These are phyloP conservation scores for Periophthalmus magnuspinnatus DNA, from an alignment of 2,797 vertebrate species.

Conservation along the genomic window DNA sequence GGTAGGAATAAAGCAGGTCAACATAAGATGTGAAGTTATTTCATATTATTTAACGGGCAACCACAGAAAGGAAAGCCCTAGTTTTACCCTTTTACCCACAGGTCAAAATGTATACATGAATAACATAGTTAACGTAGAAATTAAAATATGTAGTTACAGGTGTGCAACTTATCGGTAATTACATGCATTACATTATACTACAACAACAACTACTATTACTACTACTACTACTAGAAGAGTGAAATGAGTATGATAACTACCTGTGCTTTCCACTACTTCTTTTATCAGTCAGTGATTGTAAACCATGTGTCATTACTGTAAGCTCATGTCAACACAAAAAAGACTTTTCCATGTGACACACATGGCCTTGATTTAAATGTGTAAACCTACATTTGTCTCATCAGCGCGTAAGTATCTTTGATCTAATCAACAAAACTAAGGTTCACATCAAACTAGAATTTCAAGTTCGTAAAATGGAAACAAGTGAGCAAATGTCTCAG, in stretches of 20 bases:
- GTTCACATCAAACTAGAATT: slow-evolving; percentile 35
- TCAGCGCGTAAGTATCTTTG: neutral
- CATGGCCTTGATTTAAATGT: slow-evolving; percentile 3
- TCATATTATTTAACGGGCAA: slow-evolving; percentile 53
- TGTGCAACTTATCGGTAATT: too few species aligned
- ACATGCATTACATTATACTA: too few species aligned
- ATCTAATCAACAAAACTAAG: neutral
- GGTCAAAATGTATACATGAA: neutral
- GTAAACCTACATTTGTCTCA: neutral
- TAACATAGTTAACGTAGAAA: neutral
- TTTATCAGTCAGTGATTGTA: slow-evolving; percentile 1
- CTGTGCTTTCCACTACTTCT: neutral
- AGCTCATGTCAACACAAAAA: too few species aligned
- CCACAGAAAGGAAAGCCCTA: slow-evolving; percentile 13
- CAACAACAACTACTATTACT: neutral
- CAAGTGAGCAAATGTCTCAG: slow-evolving; percentile 33
- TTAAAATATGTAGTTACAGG: too few species aligned
- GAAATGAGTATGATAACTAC: neutral
- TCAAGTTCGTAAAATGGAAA: neutral
- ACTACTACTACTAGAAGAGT: neutral
- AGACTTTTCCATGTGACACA: neutral
- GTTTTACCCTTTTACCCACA: slow-evolving; percentile 2
- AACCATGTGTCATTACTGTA: neutral
- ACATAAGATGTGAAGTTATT: slow-evolving; percentile 41
- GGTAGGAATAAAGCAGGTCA: slow-evolving; percentile 41